These are phyloP conservation scores for Echinops telfairi DNA, from an alignment of 2,113 vertebrate species.

Conservation along the genomic window DNA sequence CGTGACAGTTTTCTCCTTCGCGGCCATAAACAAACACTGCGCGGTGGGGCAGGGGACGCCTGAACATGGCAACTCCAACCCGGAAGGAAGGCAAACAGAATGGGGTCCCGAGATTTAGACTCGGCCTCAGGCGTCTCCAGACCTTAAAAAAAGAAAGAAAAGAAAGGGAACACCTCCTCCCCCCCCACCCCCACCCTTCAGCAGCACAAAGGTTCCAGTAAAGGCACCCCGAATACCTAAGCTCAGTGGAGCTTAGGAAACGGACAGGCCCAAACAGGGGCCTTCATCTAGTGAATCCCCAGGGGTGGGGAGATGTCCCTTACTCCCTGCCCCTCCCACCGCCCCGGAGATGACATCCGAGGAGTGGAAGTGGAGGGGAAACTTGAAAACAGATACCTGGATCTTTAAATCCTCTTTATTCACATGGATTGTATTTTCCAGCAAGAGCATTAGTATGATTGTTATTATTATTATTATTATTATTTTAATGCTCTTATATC, in stretches of 20 bases:
- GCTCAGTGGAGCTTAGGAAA: conserved; percentile 71
- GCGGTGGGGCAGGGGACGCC: conserved; percentile 58
- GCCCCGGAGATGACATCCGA: background rate
- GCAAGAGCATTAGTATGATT: background rate
- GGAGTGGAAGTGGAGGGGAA: conserved; percentile 33
- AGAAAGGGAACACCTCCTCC: background rate
- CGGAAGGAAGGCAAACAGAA: conserved; percentile 80
- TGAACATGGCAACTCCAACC: conserved; percentile 51
- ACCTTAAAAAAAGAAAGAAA: conserved; percentile 31
- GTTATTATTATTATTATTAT: no score
- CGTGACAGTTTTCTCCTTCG: conserved; percentile 83
- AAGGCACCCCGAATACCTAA: conserved; percentile 72
- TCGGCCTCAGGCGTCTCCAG: conserved; percentile 86
- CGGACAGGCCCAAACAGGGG: conserved; percentile 73
- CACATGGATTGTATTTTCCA: conserved; percentile 21
- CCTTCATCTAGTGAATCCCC: background rate
- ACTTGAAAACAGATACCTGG: background rate
- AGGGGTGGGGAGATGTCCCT: conserved; percentile 58
- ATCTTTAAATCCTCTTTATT: conserved; percentile 46
- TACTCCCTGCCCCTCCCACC: background rate
- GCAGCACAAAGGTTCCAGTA: conserved; percentile 27
- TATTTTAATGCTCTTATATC: conserved; percentile 27
- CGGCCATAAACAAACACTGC: conserved; percentile 85
- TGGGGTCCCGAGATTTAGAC: conserved; percentile 77
- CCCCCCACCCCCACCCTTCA: conserved; percentile 52